Base-by-base conservation (phyloP, 2,888 invertebrate species). In the Ectobius pallidus region DNA sequence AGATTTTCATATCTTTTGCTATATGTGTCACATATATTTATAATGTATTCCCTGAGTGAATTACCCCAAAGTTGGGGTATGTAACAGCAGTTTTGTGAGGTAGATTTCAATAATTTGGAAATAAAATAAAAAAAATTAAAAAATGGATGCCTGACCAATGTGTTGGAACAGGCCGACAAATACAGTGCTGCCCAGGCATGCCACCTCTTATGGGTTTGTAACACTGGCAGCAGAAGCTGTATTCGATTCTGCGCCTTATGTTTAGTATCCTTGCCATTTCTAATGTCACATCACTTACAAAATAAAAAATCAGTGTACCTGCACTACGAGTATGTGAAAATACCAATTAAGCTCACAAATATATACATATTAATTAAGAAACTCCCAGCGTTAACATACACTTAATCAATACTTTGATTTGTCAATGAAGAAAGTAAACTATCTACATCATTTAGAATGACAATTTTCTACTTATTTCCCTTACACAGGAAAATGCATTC, bases 41-140 rank as follows among this genome's bases (percentile, higher is more conserved):
- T 70, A 69, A 58, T 72, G 63, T 73, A 74, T 70, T 75, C 75
- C 75, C 75, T 75, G 75, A 75, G 75, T 73, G 70, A 75, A 30
- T 27, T 44, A 30, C 30, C 65, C 73, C 75, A 69, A 34, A 49
- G 65, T 68, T 67, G 73, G 75, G 71, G 46, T 62, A 52, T 70
- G 62, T 72, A 73, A 72, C 72, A 74, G 74, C 73, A 73, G 69
- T 72, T 42, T 68, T 68, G 75, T 73, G 75, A 75, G 75, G 75
- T 75, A 75, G 75, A 73, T 75, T 71, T 73, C 69, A 73, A 71
- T 55, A 69, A 72, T 58, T 46, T 46, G 65, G 65, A 16, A 25
- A 16, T 14, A 58, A 55, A n/a, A 69, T 25, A 69, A 69, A 18
- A 18, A 25, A 69, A 34, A 20, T 30, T 20, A 20, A 55, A 30